Conservation (phyloP, 2,888 invertebrate species). For the Apotomis turbidana region DNA sequence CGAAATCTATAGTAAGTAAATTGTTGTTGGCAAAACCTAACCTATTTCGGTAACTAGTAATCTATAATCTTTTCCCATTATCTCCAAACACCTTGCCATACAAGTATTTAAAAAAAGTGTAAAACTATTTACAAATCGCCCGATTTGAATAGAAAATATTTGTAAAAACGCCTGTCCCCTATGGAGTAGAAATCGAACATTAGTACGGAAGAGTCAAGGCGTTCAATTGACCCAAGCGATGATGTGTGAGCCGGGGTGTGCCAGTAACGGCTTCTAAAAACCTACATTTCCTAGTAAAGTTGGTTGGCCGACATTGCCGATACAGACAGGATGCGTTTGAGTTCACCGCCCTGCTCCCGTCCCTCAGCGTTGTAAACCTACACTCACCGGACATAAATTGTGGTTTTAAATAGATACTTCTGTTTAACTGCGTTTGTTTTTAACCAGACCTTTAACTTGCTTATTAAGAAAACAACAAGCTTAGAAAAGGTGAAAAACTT, state of each 20-base stretch:
- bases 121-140: too few species aligned
- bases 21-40: too few species aligned
- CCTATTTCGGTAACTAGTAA: too few species aligned
- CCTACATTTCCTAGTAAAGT: slow-evolving; percentile 78
- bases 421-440: slow-evolving; percentile 46
- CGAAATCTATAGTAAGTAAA: too few species aligned
- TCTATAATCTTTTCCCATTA: too few species aligned
- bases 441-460: neutral
- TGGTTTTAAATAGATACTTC: slow-evolving; percentile 67
- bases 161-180: slow-evolving; percentile 41
- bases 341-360: slow-evolving; percentile 71
- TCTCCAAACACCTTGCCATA: too few species aligned
- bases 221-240: slow-evolving; percentile 69
- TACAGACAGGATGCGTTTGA: slow-evolving; percentile 76
- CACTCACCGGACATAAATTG: slow-evolving; percentile 68
- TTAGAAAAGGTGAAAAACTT: neutral
- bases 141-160: neutral
- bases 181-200: slow-evolving; percentile 54
- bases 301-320: slow-evolving; percentile 69
- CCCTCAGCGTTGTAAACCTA: slow-evolving; percentile 67
- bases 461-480: slow-evolving; percentile 8
- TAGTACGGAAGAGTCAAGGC: slow-evolving; percentile 58
- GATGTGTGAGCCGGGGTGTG: slow-evolving; percentile 67
- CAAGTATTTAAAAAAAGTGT: too few species aligned
- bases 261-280: slow-evolving; percentile 77